Evolutionary conservation across 2,113 vertebrate species (phyloP).

Genomic region (Scomber colias): DNA sequence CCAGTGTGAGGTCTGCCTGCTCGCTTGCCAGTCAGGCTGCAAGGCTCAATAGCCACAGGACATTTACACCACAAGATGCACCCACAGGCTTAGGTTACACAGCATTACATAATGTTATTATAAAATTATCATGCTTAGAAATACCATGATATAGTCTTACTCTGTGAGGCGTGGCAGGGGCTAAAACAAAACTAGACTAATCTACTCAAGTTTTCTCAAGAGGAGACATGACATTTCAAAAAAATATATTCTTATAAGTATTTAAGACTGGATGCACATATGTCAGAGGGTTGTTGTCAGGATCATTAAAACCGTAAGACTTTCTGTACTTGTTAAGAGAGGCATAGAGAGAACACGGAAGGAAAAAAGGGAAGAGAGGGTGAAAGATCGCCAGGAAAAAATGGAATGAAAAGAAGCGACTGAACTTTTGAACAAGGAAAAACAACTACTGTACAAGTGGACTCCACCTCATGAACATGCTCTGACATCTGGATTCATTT

Average conservation of each 20-base stretch:
- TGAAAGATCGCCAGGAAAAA: slow-evolving; percentile 57
- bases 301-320: slow-evolving; percentile 53
- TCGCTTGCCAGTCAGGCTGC: slow-evolving; percentile 53
- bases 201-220: neutral
- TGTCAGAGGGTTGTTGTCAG: slow-evolving; percentile 44
- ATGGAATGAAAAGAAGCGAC: slow-evolving; percentile 54
- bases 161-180: slow-evolving; percentile 6
- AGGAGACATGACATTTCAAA: neutral
- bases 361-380: slow-evolving; percentile 34
- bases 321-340: slow-evolving; percentile 61
- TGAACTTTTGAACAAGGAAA: slow-evolving; percentile 72
- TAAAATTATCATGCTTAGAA: slow-evolving; percentile 57
- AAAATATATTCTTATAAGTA: neutral
- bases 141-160: slow-evolving; percentile 47
- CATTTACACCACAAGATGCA: slow-evolving; percentile 66
- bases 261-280: slow-evolving; percentile 4
- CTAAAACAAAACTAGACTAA: neutral
- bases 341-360: slow-evolving; percentile 47
- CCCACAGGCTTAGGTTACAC: slow-evolving; percentile 65
- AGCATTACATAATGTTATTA: slow-evolving; percentile 64
- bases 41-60: slow-evolving; percentile 56
- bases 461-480: slow-evolving; percentile 75
- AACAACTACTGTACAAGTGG: slow-evolving; percentile 76
- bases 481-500: slow-evolving; percentile 80
- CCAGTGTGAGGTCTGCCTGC: slow-evolving; percentile 39